A percentile compares a stretch with the other conserved stretches of the same genome.
phyloP scores from a whole-genome alignment of 2,113 vertebrate genomes.

The Accipiter cooperii region DNA sequence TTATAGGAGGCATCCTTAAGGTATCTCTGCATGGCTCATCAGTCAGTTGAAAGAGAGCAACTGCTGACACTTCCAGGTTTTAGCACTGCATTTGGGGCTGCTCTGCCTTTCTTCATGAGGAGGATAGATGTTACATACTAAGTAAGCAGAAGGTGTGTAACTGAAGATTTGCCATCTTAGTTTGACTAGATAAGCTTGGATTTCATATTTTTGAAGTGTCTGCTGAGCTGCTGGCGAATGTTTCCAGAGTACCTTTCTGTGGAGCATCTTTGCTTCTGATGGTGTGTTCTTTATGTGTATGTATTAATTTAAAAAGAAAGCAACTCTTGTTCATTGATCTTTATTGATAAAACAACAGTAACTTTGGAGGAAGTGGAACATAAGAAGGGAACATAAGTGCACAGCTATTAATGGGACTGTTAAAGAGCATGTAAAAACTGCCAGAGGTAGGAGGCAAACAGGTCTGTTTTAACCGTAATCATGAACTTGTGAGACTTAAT shows the following conservation, averaged over 20 bases:
- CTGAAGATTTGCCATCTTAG: not conserved
- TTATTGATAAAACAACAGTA: not conserved
- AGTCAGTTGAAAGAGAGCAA: not conserved
- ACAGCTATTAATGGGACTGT: not conserved
- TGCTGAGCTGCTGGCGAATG: not conserved
- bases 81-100: not conserved
- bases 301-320: not conserved
- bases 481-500: not conserved
- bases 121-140: too few relatives aligned
- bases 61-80: not conserved
- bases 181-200: not conserved
- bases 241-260: not conserved
- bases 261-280: not conserved
- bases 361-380: not conserved
- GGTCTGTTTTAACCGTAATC: not conserved
- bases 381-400: not conserved
- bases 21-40: not conserved
- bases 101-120: fast-evolving
- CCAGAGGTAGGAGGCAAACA: not conserved
- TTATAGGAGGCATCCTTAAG: not conserved
- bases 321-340: not conserved
- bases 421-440: not conserved
- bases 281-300: not conserved
- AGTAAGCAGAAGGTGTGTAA: not conserved
- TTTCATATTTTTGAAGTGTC: not conserved